These are phyloP conservation scores for Monopis laevigella DNA, from an alignment of 2,888 invertebrate genomes.

Conservation along the genomic window DNA sequence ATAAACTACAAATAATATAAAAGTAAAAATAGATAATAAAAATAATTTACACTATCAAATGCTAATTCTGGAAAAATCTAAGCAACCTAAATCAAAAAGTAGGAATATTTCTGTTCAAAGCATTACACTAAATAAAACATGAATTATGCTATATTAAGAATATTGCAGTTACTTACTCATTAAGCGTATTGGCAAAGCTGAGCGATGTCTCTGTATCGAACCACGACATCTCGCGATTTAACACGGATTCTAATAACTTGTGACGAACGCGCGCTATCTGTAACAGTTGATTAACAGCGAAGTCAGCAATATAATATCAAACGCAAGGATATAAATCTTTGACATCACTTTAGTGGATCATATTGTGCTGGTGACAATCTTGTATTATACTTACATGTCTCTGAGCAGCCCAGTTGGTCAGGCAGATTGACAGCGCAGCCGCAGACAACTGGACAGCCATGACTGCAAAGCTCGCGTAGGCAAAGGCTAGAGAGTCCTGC, in stretches of 20 bases:
- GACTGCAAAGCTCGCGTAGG: conserved; percentile 49
- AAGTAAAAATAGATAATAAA: no score
- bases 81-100: no score
- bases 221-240: conserved; percentile 78
- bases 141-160: neutral
- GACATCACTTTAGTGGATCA: no score
- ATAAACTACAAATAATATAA: no score
- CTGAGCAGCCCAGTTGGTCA: conserved; percentile 64
- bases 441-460: conserved; percentile 57
- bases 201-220: conserved; percentile 74
- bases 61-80: no score
- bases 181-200: conserved; percentile 75
- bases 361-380: neutral
- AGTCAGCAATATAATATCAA: no score
- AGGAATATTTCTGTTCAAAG: neutral
- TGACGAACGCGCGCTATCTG: conserved; percentile 69
- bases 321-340: no score
- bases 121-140: neutral
- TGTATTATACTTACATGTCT: conserved; percentile 42
- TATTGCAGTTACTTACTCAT: conserved; percentile 67
- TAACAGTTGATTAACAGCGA: no score
- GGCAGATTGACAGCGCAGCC: conserved; percentile 59
- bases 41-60: no score
- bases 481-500: conserved; percentile 63
- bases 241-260: conserved; percentile 68